Percentiles rank a stretch among this genome's conserved stretches.
These are phyloP conservation scores for Norana najaformis DNA, from an alignment of 2,888 invertebrate species.

Conservation along the genomic window DNA sequence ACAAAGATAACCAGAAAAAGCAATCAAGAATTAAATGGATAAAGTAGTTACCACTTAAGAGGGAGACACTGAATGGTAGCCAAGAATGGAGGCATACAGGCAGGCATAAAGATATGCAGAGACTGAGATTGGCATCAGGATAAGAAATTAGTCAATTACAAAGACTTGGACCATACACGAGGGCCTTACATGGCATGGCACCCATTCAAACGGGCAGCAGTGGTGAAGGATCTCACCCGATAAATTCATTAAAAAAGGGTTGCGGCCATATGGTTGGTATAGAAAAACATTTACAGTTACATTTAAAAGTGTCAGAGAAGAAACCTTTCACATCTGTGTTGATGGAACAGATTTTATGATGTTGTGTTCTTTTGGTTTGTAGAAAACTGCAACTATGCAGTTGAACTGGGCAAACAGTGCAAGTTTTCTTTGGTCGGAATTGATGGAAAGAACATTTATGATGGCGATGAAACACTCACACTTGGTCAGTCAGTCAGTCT, in stretches of 20 bases:
- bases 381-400: slow-evolving; percentile 98
- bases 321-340: neutral
- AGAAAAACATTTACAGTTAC: too few species aligned
- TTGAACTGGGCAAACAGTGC: slow-evolving; percentile 87
- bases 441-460: slow-evolving; percentile 90
- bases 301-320: too few species aligned
- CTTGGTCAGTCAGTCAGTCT: slow-evolving; percentile 68
- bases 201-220: too few species aligned
- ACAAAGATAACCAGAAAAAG: neutral
- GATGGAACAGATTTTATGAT: neutral
- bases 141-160: too few species aligned
- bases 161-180: too few species aligned
- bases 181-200: too few species aligned
- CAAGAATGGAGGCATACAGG: neutral
- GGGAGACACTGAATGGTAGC: neutral
- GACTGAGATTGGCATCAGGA: neutral
- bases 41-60: too few species aligned
- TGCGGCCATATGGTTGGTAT: too few species aligned
- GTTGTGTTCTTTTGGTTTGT: slow-evolving; percentile 29
- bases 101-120: neutral
- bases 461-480: slow-evolving; percentile 68
- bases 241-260: too few species aligned
- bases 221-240: too few species aligned
- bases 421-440: slow-evolving; percentile 96
- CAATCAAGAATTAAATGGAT: neutral